These are phyloP conservation scores for Petrolisthes cinctipes DNA, from an alignment of 2,888 invertebrate species.

Conservation along the genomic window DNA sequence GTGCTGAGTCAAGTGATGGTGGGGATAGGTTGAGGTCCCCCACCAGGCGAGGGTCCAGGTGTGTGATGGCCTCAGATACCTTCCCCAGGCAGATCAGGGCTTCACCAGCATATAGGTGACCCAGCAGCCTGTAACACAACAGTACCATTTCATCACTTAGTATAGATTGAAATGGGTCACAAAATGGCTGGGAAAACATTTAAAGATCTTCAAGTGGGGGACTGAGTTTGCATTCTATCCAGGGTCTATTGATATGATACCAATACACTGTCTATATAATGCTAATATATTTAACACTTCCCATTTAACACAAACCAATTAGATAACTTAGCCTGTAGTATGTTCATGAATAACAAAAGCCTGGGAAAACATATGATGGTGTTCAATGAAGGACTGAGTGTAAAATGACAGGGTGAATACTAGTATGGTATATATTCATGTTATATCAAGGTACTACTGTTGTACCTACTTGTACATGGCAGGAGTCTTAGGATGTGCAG, in stretches of 20 bases:
- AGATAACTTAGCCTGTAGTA: neutral
- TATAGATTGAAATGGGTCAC: neutral
- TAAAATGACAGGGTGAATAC: neutral
- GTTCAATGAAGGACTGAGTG: neutral
- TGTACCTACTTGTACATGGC: conserved; percentile 77
- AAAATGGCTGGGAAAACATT: neutral
- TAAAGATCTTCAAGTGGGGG: neutral
- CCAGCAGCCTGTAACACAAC: conserved; percentile 78
- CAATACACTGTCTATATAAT: neutral
- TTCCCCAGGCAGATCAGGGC: conserved; percentile 85
- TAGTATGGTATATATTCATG: neutral
- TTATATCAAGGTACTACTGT: neutral
- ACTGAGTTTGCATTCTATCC: neutral
- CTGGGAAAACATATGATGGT: no score
- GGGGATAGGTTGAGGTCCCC: conserved; percentile 49
- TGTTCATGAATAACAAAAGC: neutral
- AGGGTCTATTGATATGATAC: neutral
- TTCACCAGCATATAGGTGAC: conserved; percentile 90
- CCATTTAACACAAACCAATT: no score
- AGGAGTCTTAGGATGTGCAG: conserved; percentile 78
- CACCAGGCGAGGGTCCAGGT: conserved; percentile 75
- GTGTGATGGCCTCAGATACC: conserved; percentile 85
- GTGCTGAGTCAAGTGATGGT: conserved; percentile 27
- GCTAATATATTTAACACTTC: no score
- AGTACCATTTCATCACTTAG: neutral